Evolutionary conservation across 2,113 vertebrate species (phyloP).

Genomic region (Tiliqua scincoides): DNA sequence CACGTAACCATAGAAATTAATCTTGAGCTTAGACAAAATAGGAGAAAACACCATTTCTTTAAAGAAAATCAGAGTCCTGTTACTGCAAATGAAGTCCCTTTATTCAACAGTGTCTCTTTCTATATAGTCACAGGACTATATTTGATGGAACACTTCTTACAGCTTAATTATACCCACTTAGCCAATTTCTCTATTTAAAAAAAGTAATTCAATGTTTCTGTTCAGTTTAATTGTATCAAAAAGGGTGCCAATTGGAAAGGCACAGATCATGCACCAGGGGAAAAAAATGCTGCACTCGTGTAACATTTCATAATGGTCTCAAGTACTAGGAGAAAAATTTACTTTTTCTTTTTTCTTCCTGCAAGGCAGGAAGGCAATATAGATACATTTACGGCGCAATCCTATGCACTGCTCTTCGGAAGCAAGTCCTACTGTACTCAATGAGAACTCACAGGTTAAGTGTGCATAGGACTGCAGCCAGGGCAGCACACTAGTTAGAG

Average conservation of each 20-base stretch:
- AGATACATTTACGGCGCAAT: background rate
- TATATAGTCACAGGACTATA: constrained; percentile 52
- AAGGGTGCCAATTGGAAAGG: constrained; percentile 16
- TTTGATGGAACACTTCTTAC: constrained; percentile 66
- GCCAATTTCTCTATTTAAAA: background rate
- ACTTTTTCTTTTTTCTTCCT: background rate
- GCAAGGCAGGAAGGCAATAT: background rate
- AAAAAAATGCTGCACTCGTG: background rate
- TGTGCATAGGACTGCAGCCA: background rate
- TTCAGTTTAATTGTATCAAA: constrained; percentile 34
- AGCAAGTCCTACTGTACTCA: background rate
- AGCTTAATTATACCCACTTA: constrained; percentile 60
- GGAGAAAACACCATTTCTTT: constrained; percentile 72
- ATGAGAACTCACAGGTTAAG: background rate
- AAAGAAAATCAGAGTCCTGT: constrained; percentile 75
- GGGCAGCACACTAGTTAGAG: no score
- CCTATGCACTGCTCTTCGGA: background rate
- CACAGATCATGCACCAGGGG: background rate
- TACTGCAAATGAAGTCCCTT: constrained; percentile 65
- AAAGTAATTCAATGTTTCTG: constrained; percentile 36
- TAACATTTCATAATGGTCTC: background rate
- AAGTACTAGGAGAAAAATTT: constrained; percentile 12
- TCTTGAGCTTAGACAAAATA: constrained; percentile 73
- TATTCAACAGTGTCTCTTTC: constrained; percentile 51
- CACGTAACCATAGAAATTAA: constrained; percentile 78